A percentile compares a stretch with the other conserved stretches of the same genome.
Evolutionary conservation across 1,140 invertebrate species (phyloP).

Genomic region (Paralvinella palmiformis): DNA sequence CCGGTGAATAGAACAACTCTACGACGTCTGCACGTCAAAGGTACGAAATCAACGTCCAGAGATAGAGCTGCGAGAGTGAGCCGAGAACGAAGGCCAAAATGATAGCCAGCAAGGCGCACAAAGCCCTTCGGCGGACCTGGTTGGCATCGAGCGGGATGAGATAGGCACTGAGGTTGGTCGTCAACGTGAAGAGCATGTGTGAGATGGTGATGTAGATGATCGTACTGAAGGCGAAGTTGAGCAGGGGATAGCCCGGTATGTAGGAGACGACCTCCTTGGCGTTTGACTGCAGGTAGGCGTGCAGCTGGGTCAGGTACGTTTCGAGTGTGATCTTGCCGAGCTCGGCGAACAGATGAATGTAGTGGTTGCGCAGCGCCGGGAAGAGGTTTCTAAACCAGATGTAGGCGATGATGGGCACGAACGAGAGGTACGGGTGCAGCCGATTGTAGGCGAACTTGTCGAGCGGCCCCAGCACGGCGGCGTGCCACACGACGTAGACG

Average conservation of each 20-base stretch:
- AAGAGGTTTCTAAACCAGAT: constrained; percentile 30
- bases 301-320: constrained; percentile 37
- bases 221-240: constrained; percentile 33
- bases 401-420: constrained; percentile 30
- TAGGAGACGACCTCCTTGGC: constrained; percentile 31
- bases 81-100: too few relatives aligned
- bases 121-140: too few relatives aligned
- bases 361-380: constrained; percentile 22
- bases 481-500: constrained; percentile 25
- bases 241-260: constrained; percentile 27
- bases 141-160: constrained; percentile 31
- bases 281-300: constrained; percentile 36
- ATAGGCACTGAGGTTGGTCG: constrained; percentile 27
- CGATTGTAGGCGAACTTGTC: constrained; percentile 33
- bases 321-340: constrained; percentile 38
- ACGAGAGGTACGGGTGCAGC: constrained; percentile 30
- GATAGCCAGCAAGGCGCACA: too few relatives aligned
- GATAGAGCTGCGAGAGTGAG: too few relatives aligned
- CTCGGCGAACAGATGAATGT: constrained; percentile 26
- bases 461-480: constrained; percentile 19
- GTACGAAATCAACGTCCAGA: too few relatives aligned
- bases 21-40: too few relatives aligned
- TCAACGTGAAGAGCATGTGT: constrained; percentile 29
- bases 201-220: constrained; percentile 30
- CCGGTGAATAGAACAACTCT: too few relatives aligned